Percentiles rank a stretch among this genome's conserved stretches.
These are phyloP conservation scores for Tetramorium bicarinatum DNA, from an alignment of 2,888 invertebrate genomes.

Conservation along the genomic window DNA sequence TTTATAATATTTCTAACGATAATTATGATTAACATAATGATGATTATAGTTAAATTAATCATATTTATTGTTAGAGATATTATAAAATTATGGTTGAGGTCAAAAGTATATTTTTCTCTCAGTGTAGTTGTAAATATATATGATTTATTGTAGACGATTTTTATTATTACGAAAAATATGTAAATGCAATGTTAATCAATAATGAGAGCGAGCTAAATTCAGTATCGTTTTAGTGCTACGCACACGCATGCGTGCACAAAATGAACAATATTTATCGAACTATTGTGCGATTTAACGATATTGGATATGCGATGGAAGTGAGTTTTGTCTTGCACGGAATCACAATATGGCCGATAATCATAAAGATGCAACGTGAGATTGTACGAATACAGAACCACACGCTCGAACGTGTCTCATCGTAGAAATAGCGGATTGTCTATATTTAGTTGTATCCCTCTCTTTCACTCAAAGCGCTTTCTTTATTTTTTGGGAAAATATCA, in stretches of 20 bases:
- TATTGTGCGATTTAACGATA: slow-evolving; percentile 22
- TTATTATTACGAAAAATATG: background rate
- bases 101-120: no score
- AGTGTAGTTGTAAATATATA: background rate
- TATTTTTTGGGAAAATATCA: background rate
- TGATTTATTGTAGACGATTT: background rate
- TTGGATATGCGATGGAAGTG: slow-evolving; percentile 40
- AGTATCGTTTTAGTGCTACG: background rate
- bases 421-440: slow-evolving; percentile 46
- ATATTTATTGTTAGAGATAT: no score
- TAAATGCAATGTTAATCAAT: background rate
- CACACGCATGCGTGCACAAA: background rate
- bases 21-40: no score
- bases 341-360: slow-evolving; percentile 65
- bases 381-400: slow-evolving; percentile 37
- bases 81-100: no score
- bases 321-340: slow-evolving; percentile 16
- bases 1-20: no score
- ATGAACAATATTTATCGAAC: slow-evolving; percentile 22
- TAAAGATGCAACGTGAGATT: slow-evolving; percentile 75
- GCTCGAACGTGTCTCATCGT: slow-evolving; percentile 44
- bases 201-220: background rate
- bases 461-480: slow-evolving; percentile 1
- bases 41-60: no score
- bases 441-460: background rate